Conservation (phyloP, 2,113 vertebrate genomes). For the Archilochus colubris region DNA sequence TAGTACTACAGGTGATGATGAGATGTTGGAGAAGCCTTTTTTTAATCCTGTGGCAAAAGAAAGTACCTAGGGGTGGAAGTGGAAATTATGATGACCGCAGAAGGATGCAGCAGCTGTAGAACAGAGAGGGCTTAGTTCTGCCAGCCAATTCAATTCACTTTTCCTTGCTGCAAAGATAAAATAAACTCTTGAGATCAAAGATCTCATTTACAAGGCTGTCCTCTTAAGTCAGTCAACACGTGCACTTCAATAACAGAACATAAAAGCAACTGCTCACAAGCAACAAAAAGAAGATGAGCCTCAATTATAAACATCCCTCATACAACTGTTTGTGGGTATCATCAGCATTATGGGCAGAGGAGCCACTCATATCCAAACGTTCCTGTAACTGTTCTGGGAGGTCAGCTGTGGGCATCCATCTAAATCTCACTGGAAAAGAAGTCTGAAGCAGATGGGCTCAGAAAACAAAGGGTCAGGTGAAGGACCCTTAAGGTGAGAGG, state of each 20-base stretch:
- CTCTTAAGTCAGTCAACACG: conserved; percentile 52
- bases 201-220: conserved; percentile 54
- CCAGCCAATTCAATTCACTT: conserved; percentile 55
- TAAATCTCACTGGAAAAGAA: background rate
- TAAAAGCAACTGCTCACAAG: conserved; percentile 45
- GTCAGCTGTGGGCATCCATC: background rate
- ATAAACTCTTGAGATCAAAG: conserved; percentile 71
- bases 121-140: conserved; percentile 54
- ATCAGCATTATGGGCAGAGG: background rate
- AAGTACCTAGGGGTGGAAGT: background rate
- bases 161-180: conserved; percentile 63
- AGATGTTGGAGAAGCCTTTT: conserved; percentile 16
- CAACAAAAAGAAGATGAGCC: conserved; percentile 19
- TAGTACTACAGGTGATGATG: background rate
- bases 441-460: background rate
- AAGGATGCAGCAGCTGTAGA: conserved; percentile 50
- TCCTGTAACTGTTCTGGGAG: background rate
- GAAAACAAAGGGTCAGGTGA: background rate
- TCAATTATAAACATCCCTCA: conserved; percentile 29
- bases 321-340: background rate
- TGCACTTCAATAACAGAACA: conserved; percentile 44
- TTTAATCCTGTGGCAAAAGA: background rate
- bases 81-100: background rate
- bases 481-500: background rate
- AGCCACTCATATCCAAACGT: background rate